Evolutionary conservation across 2,888 invertebrate genomes (phyloP), one percentile per base, ranked within the genome.

Genomic region (Agonopterix alstromeriana): DNA sequence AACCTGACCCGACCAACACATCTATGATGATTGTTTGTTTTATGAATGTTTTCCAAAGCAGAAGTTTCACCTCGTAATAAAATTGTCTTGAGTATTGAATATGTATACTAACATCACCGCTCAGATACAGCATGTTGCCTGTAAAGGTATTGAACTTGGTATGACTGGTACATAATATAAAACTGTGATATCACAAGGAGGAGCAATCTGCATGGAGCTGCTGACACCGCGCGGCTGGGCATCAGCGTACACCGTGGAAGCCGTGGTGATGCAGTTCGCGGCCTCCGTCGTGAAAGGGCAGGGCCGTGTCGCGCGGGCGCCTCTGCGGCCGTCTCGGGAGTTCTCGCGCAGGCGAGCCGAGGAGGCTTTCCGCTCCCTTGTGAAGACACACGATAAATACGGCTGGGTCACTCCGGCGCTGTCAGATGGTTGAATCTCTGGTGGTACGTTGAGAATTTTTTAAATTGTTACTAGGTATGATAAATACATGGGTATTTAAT

Each of bases 321-420:
- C 95, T 73, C 90, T 93, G 58, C 94, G 95, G 70, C 92, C 92
- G 60, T 91, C 93, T 68, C 93, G 95, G 70, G 94, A 94, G 74
- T 95, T 95, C 77, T 94, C 91, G 61, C 90, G 83, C 56, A 91
- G 94, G 56, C 92, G 94, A 47, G 96, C 96, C n/a, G 96, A 96
- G 75, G 95, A 95, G 69, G 94, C 96, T 35, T 96, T 96, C 82
- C 91, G 95, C 60, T 95, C 95, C 50, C 90, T 96, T 58, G 96
- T 96, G 51, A 95, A 95, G 80, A 96, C 96, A 8, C 96, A 96
- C 73, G 96, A 96, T 72, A 96, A 96, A 73, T 96, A 96, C 73
- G 96, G 96, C 48, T 96, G 96, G 96, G 96, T 96, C 45, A 96
- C 96, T 27, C 96, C 96, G 27, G 93, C 95, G 10, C 89, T 96